Base-by-base conservation (phyloP, 1,140 invertebrate genomes). In the Drosophila grimshawi region DNA sequence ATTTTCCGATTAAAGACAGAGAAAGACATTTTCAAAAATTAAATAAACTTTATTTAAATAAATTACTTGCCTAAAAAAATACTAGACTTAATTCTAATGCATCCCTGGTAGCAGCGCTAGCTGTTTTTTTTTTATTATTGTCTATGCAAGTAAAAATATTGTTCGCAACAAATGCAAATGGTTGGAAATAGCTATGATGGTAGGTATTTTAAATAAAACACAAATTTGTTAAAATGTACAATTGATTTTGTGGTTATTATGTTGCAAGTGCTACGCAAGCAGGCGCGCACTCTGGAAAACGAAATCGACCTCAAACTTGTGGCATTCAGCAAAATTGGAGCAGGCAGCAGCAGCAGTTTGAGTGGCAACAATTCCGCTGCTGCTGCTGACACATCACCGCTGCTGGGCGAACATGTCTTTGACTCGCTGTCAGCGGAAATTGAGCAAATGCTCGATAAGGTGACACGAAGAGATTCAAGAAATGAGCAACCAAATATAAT, bases 231-330 rank as follows among this genome's bases (percentile, higher is more conserved):
- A 3, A 41, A 27, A 5, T 37, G 11, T 5, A 10, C 10, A 37
- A 43, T n/a, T 19, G 0, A 93, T 94, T 60, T 85, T 11, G 19
- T 19, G 19, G 39, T 7, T 8, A 51, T 30, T 52, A 32, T 4
- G 35, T 10, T 11, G 0, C n/a, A 37, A 99, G 98, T 98, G 93
- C 93, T 99, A 49, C 94, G 98, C 51, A 98, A 98, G 92, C 97
- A 98, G 93, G 98, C 98, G 0, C 94, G 98, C 67, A 95, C 97
- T 72, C 93, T 99, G 32, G 98, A 99, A 94, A 99, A 98, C 95
- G 98, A 99, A 92, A 98, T 99, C 74, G 98, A 99, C 93, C 94
- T 98, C 3, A 99, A 99, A 93, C 93, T 99, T 55, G 97, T 99
- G 1, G 97, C 97, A 10, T 98, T 98, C 88, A 99, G 97, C 93